phyloP scores from a whole-genome alignment of 2,888 invertebrate species.

The Netelia fuscicornis region DNA sequence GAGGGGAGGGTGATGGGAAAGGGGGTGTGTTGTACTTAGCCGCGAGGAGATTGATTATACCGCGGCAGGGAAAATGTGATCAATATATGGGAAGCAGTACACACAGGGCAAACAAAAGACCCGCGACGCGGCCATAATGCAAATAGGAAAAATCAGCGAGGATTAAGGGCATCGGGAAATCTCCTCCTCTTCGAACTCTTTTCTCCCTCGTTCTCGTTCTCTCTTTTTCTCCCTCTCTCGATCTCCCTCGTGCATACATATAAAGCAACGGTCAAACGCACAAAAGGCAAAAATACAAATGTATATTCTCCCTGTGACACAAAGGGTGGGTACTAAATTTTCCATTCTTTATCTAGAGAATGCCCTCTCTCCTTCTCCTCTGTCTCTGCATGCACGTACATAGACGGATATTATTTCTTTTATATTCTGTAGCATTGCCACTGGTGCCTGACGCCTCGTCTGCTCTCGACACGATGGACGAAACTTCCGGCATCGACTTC shows the following conservation, averaged over 20 bases:
- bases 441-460: constrained; percentile 8
- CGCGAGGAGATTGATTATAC: constrained; percentile 84
- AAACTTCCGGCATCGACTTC: constrained; percentile 57
- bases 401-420: constrained; percentile 47
- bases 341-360: constrained; percentile 36
- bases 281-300: constrained; percentile 55
- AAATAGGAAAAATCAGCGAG: constrained; percentile 83
- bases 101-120: constrained; percentile 83
- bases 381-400: background rate
- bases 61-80: constrained; percentile 84
- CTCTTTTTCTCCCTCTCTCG: constrained; percentile 62
- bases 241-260: constrained; percentile 39
- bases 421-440: constrained; percentile 15
- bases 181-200: constrained; percentile 58
- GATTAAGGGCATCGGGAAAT: constrained; percentile 73
- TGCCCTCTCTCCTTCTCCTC: background rate
- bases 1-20: constrained; percentile 42
- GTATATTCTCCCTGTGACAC: constrained; percentile 36
- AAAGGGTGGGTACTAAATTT: constrained; percentile 47
- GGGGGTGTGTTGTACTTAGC: constrained; percentile 72
- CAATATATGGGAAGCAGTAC: constrained; percentile 77
- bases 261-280: constrained; percentile 30
- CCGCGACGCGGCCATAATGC: constrained; percentile 79
- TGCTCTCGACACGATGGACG: constrained; percentile 5
- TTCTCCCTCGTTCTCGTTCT: constrained; percentile 13